Evolutionary conservation across 1,140 invertebrate species (phyloP), one percentile per base, ranked within the genome.

Genomic region (Aphelinus atriplicis): DNA sequence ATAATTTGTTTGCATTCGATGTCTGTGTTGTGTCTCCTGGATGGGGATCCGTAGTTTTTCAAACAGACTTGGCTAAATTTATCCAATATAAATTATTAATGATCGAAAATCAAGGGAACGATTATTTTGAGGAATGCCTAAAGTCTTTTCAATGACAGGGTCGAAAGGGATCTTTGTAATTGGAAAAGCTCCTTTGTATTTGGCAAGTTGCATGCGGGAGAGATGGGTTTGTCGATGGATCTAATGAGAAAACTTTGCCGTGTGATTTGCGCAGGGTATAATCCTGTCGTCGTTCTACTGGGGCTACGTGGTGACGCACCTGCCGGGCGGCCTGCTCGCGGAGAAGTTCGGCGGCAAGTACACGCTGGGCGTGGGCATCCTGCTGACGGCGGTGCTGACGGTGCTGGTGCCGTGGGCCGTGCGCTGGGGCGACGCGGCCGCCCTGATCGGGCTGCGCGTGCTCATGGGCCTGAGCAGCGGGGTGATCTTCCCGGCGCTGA

Each of bases 301-400:
- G 83, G 91, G 91, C 9, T 92, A 92, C 77, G 88, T 92, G 57
- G 63, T 89, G 2, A 88, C 88, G 0, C 91, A 92, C 77, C 78
- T 92, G n/a, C 90, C 91, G 1, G 92, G 92, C 1, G 92, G 91
- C 4, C 77, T 90, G 4, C 80, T 93, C 42, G 92, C 95, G 1
- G 94, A 95, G 80, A 88, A 90, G 70, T 95, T 94, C 79, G 93
- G 93, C 1, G 93, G 93, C 9, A 95, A 95, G 81, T 91, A 93
- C 81, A 92, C 94, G 1, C 88, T 97, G 7, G 93, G 92, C 1
- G 83, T 92, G 53, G 94, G 94, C n/a, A 92, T 95, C 43, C 84
- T 94, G 0, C 90, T 92, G 26, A 93, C 93, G 0, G 92, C 94
- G 1, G 81, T 96, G 7, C 92, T 96, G 83, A 94, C 93, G 5